Evolutionary conservation across 1,140 invertebrate genomes (phyloP).

Genomic region (Calliphora vicina): DNA sequence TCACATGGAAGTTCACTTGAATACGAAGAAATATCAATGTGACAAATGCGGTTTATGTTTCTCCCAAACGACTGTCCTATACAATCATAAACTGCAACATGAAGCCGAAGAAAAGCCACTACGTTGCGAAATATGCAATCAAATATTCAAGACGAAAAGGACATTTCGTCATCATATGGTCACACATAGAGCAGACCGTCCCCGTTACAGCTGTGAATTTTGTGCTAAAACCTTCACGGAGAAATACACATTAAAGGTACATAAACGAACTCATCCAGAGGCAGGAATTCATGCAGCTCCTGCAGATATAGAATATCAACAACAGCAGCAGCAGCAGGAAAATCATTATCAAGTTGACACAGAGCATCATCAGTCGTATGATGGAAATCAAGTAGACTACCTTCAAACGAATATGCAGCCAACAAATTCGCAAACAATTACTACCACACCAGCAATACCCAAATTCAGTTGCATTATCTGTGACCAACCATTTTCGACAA

Average conservation of each 20-base stretch:
- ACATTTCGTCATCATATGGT: slow-evolving; percentile 41
- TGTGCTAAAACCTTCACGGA: slow-evolving; percentile 41
- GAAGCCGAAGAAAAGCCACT: slow-evolving; percentile 43
- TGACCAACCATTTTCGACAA: slow-evolving; percentile 28
- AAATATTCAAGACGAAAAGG: slow-evolving; percentile 41
- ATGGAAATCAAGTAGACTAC: not conserved
- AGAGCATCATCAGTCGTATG: not conserved
- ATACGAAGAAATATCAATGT: slow-evolving; percentile 42
- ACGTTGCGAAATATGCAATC: slow-evolving; percentile 38
- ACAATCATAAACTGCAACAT: slow-evolving; percentile 43
- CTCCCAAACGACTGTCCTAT: slow-evolving; percentile 39
- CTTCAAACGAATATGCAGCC: not conserved
- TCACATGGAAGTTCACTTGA: slow-evolving; percentile 41
- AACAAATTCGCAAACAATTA: not conserved
- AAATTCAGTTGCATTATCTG: slow-evolving; percentile 41
- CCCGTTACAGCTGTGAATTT: slow-evolving; percentile 39
- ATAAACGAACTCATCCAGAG: slow-evolving; percentile 40
- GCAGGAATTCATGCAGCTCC: not conserved
- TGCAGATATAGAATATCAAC: not conserved
- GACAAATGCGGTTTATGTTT: slow-evolving; percentile 43
- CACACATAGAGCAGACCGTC: slow-evolving; percentile 39
- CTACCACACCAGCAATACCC: not conserved
- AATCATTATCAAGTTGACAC: not conserved
- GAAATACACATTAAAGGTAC: slow-evolving; percentile 42
- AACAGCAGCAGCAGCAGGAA: not conserved